Percentiles rank a stretch among this genome's conserved stretches.
These are phyloP conservation scores for Ciconia stormi DNA, from an alignment of 2,113 vertebrate genomes.

Conservation along the genomic window DNA sequence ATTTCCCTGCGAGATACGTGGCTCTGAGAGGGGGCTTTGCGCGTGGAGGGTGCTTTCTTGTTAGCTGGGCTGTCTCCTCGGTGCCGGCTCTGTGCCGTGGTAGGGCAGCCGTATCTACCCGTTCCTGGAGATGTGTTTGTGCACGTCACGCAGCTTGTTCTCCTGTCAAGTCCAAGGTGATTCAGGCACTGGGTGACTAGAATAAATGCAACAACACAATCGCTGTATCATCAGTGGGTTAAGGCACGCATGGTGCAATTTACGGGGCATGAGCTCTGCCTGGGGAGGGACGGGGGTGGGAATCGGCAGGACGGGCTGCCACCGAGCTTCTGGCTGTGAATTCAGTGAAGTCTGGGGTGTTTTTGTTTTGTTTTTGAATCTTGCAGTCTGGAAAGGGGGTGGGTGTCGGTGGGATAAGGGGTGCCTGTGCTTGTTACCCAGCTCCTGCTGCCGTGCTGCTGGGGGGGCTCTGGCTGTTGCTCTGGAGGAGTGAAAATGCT, in stretches of 20 bases:
- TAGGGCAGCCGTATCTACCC: rapidly evolving
- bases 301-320: rapidly evolving
- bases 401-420: neutral
- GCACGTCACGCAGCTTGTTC: neutral
- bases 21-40: neutral
- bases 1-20: rapidly evolving
- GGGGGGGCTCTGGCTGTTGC: neutral
- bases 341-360: neutral
- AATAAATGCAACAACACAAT: rapidly evolving
- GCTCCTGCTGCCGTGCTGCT: neutral
- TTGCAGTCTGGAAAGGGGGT: neutral
- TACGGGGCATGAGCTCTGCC: neutral
- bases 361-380: neutral
- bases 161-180: neutral
- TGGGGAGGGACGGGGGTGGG: neutral
- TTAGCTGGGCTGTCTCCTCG: neutral
- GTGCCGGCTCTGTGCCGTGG: neutral
- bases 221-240: neutral
- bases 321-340: neutral
- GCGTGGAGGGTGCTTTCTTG: neutral
- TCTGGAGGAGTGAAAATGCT: neutral
- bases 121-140: rapidly evolving
- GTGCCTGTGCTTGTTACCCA: neutral
- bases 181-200: neutral
- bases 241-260: rapidly evolving